phyloP scores from a whole-genome alignment of 2,888 invertebrate species.

The Leucophenga montana region DNA sequence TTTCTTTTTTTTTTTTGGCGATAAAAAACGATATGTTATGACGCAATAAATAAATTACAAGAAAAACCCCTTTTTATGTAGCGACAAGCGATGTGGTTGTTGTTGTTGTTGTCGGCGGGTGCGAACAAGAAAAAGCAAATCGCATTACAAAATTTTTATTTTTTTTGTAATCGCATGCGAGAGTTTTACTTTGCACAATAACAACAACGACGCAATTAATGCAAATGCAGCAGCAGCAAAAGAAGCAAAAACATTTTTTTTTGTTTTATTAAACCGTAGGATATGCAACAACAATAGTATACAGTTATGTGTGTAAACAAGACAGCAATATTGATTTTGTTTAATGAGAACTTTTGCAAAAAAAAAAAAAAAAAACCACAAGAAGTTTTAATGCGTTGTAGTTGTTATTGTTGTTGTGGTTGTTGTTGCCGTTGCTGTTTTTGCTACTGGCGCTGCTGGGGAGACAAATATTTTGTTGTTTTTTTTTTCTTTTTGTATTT shows the following conservation, averaged over 20 bases:
- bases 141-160: not conserved
- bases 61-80: slow-evolving; percentile 15
- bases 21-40: slow-evolving; percentile 16
- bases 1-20: not conserved
- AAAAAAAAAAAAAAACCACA: not conserved
- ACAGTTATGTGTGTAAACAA: no score
- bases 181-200: not conserved
- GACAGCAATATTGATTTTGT: no score
- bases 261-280: no score
- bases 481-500: not conserved
- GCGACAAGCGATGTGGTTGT: not conserved
- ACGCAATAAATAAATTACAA: slow-evolving; percentile 26
- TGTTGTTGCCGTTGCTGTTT: not conserved
- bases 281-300: no score
- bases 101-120: no score
- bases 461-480: slow-evolving; percentile 1
- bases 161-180: not conserved
- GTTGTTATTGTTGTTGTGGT: not conserved
- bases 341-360: no score
- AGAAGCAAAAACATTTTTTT: no score
- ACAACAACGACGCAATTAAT: not conserved
- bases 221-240: no score
- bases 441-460: not conserved
- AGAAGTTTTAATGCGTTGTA: slow-evolving; percentile 1
- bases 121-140: no score